A percentile compares a stretch with the other conserved stretches of the same genome.
phyloP scores from a whole-genome alignment of 2,113 vertebrate species.

The Pelmatolapia mariae region DNA sequence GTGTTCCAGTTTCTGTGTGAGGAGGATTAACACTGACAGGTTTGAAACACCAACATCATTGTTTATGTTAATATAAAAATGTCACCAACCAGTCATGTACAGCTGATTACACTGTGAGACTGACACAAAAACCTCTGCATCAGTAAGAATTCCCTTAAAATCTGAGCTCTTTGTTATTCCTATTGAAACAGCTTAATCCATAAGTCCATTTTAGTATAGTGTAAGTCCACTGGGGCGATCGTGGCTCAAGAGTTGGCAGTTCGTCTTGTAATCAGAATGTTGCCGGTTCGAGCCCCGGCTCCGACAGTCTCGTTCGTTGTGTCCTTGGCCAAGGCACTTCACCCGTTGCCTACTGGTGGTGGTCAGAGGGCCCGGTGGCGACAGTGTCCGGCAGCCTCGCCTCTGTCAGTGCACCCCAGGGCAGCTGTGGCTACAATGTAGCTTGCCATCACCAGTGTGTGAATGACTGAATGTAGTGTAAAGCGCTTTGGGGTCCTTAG shows the following conservation, averaged over 20 bases:
- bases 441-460: neutral
- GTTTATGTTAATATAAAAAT: neutral
- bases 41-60: neutral
- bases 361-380: neutral
- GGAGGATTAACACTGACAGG: neutral
- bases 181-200: neutral
- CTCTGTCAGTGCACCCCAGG: neutral
- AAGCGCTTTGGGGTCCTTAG: neutral
- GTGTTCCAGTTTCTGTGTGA: neutral
- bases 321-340: neutral
- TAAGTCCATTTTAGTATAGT: neutral
- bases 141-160: neutral
- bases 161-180: neutral
- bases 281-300: neutral
- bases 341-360: neutral
- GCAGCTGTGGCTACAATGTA: no score
- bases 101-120: neutral
- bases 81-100: neutral
- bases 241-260: neutral
- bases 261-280: fast-evolving
- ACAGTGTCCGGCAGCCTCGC: neutral
- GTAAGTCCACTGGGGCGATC: fast-evolving
- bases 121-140: neutral
- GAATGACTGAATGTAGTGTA: neutral
- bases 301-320: fast-evolving